Base-by-base conservation (phyloP, 2,797 vertebrate genomes). In the Paguma larvata region DNA sequence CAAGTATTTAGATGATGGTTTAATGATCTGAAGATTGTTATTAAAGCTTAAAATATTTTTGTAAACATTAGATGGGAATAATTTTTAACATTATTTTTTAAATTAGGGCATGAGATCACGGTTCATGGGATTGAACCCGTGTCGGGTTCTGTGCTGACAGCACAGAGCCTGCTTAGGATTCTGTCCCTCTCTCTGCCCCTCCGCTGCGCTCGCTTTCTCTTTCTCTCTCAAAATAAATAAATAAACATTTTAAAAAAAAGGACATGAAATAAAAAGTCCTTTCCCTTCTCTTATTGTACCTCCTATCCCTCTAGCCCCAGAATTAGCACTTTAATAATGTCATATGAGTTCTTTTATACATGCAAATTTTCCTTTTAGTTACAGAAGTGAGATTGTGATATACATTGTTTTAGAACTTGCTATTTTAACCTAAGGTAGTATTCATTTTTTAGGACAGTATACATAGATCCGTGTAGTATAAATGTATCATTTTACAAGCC, bases 11-110 rank as follows among this genome's bases (percentile, higher is more conserved):
- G 19, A 88, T 38, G 25, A 59, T 90, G 44, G 10, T 70, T 70
- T 91, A 91, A 85, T n/a, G 38, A 86, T 73, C n/a, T 82, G 65
- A 82, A 83, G 56, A 77, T 83, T 68, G 25, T 88, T 84, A 41
- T 23, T 92, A 77, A 65, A 80, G 75, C 83, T 68, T 77, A 88
- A 92, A 83, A 75, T 75, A 34, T 56, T 77, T 75, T 56, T 75
- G 18, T 77, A 88, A 88, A 65, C 27, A 77, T 68, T 88, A 15
- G 27, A 65, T 10, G 73, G 30, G 53, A 73, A 73, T 85, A 30
- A 13, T 78, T 85, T 91, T 91, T 51, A 51, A 38, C 38, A 38
- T 38, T 38, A 38, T 38, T 38, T 38, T 38, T 38, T 2, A 38
- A 38, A 38, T 38, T 38, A 38, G 3, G 38, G 38, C 56, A 59